Percentiles rank a stretch among this genome's conserved stretches.
Evolutionary conservation across 2,113 vertebrate species (phyloP).

Genomic region (Pachypanchax playfairii): DNA sequence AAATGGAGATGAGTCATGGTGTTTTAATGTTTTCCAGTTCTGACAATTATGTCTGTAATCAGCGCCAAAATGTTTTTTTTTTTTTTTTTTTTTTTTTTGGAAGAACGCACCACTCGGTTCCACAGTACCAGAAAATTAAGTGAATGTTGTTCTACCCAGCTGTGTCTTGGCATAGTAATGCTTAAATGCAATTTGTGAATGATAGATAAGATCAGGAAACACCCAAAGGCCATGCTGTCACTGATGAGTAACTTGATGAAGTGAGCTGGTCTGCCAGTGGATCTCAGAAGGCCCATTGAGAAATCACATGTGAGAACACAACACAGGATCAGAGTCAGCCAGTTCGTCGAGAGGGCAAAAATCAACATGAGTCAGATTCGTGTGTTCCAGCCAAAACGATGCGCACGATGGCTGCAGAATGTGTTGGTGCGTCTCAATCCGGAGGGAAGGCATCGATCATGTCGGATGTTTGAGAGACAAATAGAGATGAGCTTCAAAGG

Average conservation of each 20-base stretch:
- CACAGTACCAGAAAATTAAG: constrained; percentile 33
- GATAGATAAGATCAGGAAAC: constrained; percentile 63
- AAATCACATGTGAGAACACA: constrained; percentile 55
- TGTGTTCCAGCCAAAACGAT: neutral
- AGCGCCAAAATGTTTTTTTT: constrained; percentile 51
- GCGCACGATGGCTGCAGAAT: neutral
- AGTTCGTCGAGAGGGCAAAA: constrained; percentile 11
- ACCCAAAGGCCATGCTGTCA: constrained; percentile 54
- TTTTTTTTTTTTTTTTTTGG: constrained; percentile 56
- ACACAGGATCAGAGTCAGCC: constrained; percentile 8
- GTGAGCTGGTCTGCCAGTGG: constrained; percentile 61
- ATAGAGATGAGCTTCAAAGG: neutral
- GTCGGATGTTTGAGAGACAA: constrained; percentile 7
- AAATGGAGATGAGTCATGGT: neutral
- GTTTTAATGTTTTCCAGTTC: constrained; percentile 29
- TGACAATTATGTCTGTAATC: constrained; percentile 55
- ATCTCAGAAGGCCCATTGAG: constrained; percentile 41
- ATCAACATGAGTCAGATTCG: constrained; percentile 2
- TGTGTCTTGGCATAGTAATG: constrained; percentile 48
- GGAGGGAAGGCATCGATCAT: constrained; percentile 4
- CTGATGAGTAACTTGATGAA: constrained; percentile 49
- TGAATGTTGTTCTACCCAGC: constrained; percentile 50
- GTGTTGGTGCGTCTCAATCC: neutral
- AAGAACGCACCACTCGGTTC: constrained; percentile 30
- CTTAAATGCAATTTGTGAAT: constrained; percentile 48